These are phyloP conservation scores for Cephus cinctus DNA, from an alignment of 1,140 invertebrate genomes.

Conservation along the genomic window DNA sequence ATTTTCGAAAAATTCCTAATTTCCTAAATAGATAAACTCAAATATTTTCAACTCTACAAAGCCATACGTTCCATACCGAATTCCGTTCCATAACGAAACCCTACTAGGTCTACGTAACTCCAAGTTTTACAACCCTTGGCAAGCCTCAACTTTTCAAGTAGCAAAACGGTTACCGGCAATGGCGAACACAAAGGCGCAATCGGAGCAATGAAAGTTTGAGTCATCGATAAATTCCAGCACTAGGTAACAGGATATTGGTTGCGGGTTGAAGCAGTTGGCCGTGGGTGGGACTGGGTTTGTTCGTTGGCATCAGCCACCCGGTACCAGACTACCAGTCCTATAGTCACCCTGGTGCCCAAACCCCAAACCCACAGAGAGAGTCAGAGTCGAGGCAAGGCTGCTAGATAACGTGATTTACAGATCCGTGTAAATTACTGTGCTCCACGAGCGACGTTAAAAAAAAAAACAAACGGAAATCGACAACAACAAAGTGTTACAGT, in stretches of 20 bases:
- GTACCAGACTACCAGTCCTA: constrained; percentile 8
- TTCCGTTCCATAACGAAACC: too few species aligned
- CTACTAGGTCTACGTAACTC: too few species aligned
- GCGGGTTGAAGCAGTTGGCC: constrained; percentile 12
- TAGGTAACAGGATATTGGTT: constrained; percentile 30
- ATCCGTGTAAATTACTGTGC: constrained; percentile 44
- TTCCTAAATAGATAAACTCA: too few species aligned
- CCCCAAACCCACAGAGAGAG: constrained; percentile 8
- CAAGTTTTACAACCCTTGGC: too few species aligned
- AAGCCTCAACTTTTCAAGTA: too few species aligned
- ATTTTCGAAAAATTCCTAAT: too few species aligned
- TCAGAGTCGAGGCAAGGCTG: constrained; percentile 20
- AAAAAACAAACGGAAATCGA: constrained; percentile 48
- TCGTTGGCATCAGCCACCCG: background rate
- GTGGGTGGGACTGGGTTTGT: background rate
- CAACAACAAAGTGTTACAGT: constrained; percentile 21
- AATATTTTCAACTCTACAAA: too few species aligned
- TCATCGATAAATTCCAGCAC: constrained; percentile 26
- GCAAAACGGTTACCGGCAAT: too few species aligned
- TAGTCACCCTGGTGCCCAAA: constrained; percentile 20
- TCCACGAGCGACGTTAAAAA: constrained; percentile 17
- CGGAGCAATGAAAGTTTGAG: too few species aligned
- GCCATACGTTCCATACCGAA: too few species aligned
- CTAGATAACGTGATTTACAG: constrained; percentile 49
- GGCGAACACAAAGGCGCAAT: too few species aligned